Base-by-base conservation (phyloP, 2,888 invertebrate species). In the Idaea aversata region DNA sequence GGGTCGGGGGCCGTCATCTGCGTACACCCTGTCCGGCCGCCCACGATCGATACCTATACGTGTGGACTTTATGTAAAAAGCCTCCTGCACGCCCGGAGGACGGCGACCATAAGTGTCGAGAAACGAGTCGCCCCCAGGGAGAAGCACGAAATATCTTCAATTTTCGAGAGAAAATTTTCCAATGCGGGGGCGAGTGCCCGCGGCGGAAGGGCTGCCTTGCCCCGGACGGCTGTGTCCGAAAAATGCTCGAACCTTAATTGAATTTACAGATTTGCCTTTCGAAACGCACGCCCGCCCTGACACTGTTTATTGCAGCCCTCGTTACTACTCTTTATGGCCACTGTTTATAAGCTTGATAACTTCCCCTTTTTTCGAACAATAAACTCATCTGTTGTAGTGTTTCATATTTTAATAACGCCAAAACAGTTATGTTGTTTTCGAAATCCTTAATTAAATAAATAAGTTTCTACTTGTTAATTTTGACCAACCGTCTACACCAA, bases 51-150 rank as follows among this genome's bases (percentile, higher is more conserved):
- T 92, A 91, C 90, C 90, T 91, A 91, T 91, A 92, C 91, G 91
- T 91, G 91, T 91, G 91, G 92, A 92, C 91, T 92, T 92, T 92
- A 92, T 92, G 92, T 92, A 92, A 92, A 92, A 92, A 92, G 91
- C 90, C 90, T 90, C 91, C 90, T 90, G 91, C 90, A 91, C 90
- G 87, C 90, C 90, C 90, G 84, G 87, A 91, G 88, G 90, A 90
- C 90, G 90, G 84, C 89, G 86, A 90, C 92, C 92, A 92, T 92
- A 92, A 92, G 92, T 92, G 92, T 92, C 91, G 92, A 90, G 91
- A 88, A 90, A 89, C 90, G 91, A 89, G 89, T 90, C 88, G 89
- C 88, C 91, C 91, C 88, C 85, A 80, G 91, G 92, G 91, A 90
- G 91, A 87, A 88, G 89, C 88, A 88, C 88, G 87, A 88, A 90